Evolutionary conservation across 2,888 invertebrate species (phyloP).

Genomic region (Nomada fabriciana): DNA sequence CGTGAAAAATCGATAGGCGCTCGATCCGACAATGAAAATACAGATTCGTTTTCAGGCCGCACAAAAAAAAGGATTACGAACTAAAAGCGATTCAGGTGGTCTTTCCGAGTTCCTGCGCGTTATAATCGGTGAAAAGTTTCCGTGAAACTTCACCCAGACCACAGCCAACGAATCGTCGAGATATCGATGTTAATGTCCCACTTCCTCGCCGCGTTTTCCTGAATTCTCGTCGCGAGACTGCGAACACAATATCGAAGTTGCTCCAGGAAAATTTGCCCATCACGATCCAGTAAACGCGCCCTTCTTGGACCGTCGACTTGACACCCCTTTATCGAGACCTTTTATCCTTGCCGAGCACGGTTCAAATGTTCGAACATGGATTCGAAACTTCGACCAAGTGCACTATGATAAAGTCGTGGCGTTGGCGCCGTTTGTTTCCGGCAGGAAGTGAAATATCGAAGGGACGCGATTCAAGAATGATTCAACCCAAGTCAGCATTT

Average conservation of each 20-base stretch:
- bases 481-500: background rate
- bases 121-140: conserved; percentile 51
- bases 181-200: conserved; percentile 54
- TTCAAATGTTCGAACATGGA: conserved; percentile 26
- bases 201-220: conserved; percentile 33
- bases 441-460: background rate
- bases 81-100: conserved; percentile 38
- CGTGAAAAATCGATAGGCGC: conserved; percentile 25
- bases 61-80: conserved; percentile 51
- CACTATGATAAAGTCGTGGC: background rate
- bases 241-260: conserved; percentile 30
- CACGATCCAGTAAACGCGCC: conserved; percentile 25
- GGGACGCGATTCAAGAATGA: background rate
- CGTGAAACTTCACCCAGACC: conserved; percentile 46
- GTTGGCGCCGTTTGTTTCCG: background rate
- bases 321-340: conserved; percentile 16
- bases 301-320: conserved; percentile 11
- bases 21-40: conserved; percentile 51
- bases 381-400: conserved; percentile 11
- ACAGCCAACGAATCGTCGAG: conserved; percentile 49
- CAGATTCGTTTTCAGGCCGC: conserved; percentile 33
- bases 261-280: conserved; percentile 37
- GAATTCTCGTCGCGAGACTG: conserved; percentile 33
- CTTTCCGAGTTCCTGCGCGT: conserved; percentile 4
- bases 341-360: conserved; percentile 10